phyloP scores from a whole-genome alignment of 2,888 invertebrate species.

The Acrobasis consociella region DNA sequence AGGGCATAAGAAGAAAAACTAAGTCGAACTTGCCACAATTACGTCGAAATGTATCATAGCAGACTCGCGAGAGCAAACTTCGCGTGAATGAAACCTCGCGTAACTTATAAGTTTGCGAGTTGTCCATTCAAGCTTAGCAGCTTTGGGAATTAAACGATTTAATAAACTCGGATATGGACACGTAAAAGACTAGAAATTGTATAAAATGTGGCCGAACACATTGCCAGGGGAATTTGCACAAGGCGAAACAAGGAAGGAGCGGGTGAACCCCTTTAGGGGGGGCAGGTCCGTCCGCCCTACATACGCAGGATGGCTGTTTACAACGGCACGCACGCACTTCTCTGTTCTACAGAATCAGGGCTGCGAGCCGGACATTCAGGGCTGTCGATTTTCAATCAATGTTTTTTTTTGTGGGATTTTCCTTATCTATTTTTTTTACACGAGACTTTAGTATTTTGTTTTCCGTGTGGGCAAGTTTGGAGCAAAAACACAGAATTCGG shows the following conservation, averaged over 20 bases:
- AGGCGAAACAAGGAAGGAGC: constrained; percentile 81
- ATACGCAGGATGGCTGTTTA: constrained; percentile 78
- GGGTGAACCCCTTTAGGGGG: constrained; percentile 78
- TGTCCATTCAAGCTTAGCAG: constrained; percentile 21
- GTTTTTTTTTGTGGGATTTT: too few species aligned
- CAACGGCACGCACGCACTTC: constrained; percentile 79
- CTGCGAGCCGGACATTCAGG: constrained; percentile 77
- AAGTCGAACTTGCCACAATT: constrained; percentile 20
- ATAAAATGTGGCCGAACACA: constrained; percentile 82
- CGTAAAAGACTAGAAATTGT: constrained; percentile 77
- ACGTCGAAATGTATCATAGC: constrained; percentile 9
- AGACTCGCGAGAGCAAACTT: constrained; percentile 21
- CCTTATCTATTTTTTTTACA: too few species aligned
- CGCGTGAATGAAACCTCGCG: constrained; percentile 29
- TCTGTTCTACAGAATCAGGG: constrained; percentile 80
- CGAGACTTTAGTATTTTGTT: too few species aligned
- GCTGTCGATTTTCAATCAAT: constrained; percentile 46
- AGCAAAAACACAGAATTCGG: too few species aligned
- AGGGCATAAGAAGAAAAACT: constrained; percentile 15
- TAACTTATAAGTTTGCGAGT: constrained; percentile 23
- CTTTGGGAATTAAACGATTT: constrained; percentile 25
- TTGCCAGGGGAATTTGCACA: constrained; percentile 83
- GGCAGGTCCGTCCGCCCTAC: constrained; percentile 75
- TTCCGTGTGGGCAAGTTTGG: too few species aligned
- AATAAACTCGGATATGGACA: constrained; percentile 29